Percentiles rank a stretch among this genome's conserved stretches.
Conservation (phyloP, 2,888 invertebrate genomes). For the Mesorhabditis spiculigera region DNA sequence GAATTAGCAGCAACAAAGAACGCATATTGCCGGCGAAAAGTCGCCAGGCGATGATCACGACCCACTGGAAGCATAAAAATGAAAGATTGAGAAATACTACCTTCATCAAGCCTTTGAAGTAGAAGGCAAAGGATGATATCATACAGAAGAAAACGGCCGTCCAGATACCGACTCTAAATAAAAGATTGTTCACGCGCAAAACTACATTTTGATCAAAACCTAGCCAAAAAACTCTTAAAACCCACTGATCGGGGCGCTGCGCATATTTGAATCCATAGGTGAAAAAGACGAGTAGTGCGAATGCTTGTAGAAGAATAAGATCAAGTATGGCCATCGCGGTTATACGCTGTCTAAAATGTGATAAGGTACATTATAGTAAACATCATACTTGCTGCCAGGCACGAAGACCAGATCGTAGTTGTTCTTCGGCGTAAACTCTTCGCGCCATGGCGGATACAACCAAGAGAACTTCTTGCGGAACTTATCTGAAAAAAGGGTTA, state of each 20-base stretch:
- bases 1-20: neutral
- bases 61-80: neutral
- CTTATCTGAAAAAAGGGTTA: neutral
- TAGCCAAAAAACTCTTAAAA: too few species aligned
- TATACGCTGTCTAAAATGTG: too few species aligned
- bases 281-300: neutral
- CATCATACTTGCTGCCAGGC: neutral
- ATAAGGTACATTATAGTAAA: too few species aligned
- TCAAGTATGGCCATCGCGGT: neutral
- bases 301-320: neutral
- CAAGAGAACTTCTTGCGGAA: neutral
- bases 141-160: neutral
- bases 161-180: slow-evolving; percentile 1
- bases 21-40: neutral
- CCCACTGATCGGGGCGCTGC: neutral
- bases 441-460: neutral
- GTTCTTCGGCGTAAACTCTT: neutral
- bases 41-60: slow-evolving; percentile 4
- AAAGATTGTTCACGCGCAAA: neutral
- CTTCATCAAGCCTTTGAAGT: neutral
- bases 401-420: neutral
- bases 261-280: neutral
- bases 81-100: neutral
- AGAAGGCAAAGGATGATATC: neutral
- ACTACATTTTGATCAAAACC: neutral